A percentile compares a stretch with the other conserved stretches of the same genome.
Conservation (phyloP, 64 coral and sea anemone species). For the Stichodactyla mertensii region DNA sequence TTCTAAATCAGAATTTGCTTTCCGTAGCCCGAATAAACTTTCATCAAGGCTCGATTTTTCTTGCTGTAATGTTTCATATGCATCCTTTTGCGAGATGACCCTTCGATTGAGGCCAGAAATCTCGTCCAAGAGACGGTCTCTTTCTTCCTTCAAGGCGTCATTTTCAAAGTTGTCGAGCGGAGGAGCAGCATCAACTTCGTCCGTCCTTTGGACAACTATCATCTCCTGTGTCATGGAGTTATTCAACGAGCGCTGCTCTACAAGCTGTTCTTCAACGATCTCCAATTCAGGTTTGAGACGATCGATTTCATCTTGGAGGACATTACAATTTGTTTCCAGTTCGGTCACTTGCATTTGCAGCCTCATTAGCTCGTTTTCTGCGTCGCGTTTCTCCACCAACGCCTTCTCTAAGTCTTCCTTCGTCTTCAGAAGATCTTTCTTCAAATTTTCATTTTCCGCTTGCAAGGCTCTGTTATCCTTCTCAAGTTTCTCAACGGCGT, state of each 20-base stretch:
- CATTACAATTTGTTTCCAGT: slow-evolving; percentile 56
- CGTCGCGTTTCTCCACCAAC: slow-evolving; percentile 42
- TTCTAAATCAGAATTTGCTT: slow-evolving; percentile 56
- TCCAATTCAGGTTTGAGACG: slow-evolving; percentile 52
- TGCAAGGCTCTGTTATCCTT: slow-evolving; percentile 51
- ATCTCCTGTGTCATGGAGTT: slow-evolving; percentile 49
- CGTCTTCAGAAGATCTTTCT: slow-evolving; percentile 32
- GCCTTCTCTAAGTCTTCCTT: slow-evolving; percentile 57
- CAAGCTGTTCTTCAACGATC: slow-evolving; percentile 49
- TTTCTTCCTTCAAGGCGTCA: slow-evolving; percentile 69
- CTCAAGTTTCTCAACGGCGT: slow-evolving; percentile 51
- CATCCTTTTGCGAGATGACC: slow-evolving; percentile 56
- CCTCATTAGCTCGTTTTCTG: slow-evolving; percentile 57
- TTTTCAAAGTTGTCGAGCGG: slow-evolving; percentile 57
- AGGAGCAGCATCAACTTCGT: slow-evolving; percentile 37
- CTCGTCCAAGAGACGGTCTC: slow-evolving; percentile 73
- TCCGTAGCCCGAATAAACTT: slow-evolving; percentile 50
- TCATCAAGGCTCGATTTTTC: slow-evolving; percentile 68
- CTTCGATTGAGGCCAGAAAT: slow-evolving; percentile 68
- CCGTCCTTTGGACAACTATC: slow-evolving; percentile 22
- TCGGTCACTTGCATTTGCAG: slow-evolving; percentile 60
- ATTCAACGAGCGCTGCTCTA: slow-evolving; percentile 52
- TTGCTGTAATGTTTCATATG: slow-evolving; percentile 57
- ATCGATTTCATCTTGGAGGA: slow-evolving; percentile 85
- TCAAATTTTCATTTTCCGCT: slow-evolving; percentile 51